A percentile compares a stretch with the other conserved stretches of the same genome.
Conservation (phyloP, 2,797 vertebrate genomes). For the Salmo trutta region DNA sequence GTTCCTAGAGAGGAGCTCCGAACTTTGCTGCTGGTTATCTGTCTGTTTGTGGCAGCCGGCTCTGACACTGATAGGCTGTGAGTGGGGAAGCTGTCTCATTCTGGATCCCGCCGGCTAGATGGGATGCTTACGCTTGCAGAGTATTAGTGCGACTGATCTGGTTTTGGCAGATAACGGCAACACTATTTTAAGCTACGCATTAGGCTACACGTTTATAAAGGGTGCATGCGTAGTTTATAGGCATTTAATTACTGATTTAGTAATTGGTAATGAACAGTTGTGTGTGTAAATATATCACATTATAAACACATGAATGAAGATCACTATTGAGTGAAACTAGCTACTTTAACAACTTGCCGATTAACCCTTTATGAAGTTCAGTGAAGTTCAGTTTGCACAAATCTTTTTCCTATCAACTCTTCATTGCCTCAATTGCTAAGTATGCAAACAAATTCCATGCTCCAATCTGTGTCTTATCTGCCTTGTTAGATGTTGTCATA, state of each 20-base stretch:
- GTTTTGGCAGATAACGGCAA: background rate
- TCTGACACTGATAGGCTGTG: conserved; percentile 1
- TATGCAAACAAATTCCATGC: too few relatives aligned
- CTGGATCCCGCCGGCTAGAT: too few relatives aligned
- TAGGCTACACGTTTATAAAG: background rate
- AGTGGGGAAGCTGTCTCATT: background rate
- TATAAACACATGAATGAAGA: background rate
- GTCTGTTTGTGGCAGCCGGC: background rate
- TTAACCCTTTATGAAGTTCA: too few relatives aligned
- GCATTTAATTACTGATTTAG: background rate
- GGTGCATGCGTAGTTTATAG: background rate
- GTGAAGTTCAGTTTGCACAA: too few relatives aligned
- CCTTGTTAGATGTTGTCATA: too few relatives aligned
- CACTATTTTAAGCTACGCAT: background rate
- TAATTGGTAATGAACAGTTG: background rate
- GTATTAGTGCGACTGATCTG: conserved; percentile 1
- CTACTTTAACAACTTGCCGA: too few relatives aligned
- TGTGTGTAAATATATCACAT: background rate
- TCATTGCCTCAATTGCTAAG: too few relatives aligned
- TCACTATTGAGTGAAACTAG: background rate
- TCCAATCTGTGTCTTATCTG: too few relatives aligned
- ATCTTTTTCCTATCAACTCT: too few relatives aligned
- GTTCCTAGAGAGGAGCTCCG: background rate
- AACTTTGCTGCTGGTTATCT: background rate
- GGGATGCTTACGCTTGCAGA: background rate